phyloP scores from a whole-genome alignment of 1,140 invertebrate genomes.

The Zaprionus tsacasi region DNA sequence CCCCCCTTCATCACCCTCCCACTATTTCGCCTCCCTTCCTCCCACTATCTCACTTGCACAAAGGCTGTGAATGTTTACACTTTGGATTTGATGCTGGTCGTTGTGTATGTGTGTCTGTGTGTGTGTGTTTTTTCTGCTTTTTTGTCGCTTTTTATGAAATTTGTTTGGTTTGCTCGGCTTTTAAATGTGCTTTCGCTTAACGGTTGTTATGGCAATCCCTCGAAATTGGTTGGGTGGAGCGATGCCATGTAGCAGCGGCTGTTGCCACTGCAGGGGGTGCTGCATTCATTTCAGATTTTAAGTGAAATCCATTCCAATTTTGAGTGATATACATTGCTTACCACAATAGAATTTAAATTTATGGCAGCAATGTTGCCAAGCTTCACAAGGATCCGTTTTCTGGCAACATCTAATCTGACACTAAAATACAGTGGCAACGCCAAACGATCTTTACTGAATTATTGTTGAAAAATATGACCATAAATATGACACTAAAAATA shows the following conservation, averaged over 20 bases:
- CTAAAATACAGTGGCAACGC: background rate
- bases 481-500: background rate
- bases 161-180: conserved; percentile 54
- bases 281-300: conserved; percentile 28
- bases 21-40: background rate
- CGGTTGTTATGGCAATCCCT: conserved; percentile 75
- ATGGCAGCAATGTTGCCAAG: conserved; percentile 11
- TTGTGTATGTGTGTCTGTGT: conserved; percentile 31
- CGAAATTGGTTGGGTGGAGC: background rate
- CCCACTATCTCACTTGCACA: conserved; percentile 21
- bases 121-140: conserved; percentile 25
- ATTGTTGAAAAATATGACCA: background rate
- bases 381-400: background rate
- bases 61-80: conserved; percentile 81
- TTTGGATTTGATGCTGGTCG: conserved; percentile 76
- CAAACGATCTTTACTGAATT: background rate
- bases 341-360: conserved; percentile 20
- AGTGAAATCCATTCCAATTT: conserved; percentile 32
- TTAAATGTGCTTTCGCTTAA: conserved; percentile 74
- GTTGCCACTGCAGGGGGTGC: conserved; percentile 46
- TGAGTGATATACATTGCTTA: conserved; percentile 22
- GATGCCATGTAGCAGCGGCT: conserved; percentile 61
- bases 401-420: background rate
- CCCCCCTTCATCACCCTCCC: background rate
- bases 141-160: conserved; percentile 43